Conservation (phyloP, 64 coral and sea anemone genomes). For the Pocillopora verrucosa region DNA sequence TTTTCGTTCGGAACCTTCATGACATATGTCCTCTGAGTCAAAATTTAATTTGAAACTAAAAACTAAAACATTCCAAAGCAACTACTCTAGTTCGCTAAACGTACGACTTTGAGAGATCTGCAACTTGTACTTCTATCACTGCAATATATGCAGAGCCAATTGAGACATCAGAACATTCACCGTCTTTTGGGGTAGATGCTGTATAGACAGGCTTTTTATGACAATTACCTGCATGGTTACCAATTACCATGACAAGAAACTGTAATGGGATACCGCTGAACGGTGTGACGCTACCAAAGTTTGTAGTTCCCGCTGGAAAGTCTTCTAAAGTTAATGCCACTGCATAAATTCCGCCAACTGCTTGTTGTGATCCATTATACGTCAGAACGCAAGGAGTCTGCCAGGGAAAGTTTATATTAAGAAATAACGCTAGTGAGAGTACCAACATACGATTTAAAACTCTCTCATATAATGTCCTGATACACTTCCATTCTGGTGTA, state of each 20-base stretch:
- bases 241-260: slow-evolving; percentile 6
- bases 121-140: neutral
- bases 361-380: neutral
- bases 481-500: too few relatives aligned
- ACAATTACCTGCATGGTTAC: neutral
- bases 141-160: slow-evolving; percentile 1
- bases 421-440: too few relatives aligned
- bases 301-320: slow-evolving; percentile 16
- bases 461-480: too few relatives aligned
- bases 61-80: too few relatives aligned
- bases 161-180: slow-evolving; percentile 11
- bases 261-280: slow-evolving; percentile 12
- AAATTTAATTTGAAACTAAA: too few relatives aligned
- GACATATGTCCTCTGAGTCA: too few relatives aligned
- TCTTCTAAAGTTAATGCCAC: slow-evolving; percentile 14
- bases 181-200: neutral
- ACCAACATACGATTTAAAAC: too few relatives aligned
- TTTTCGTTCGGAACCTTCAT: too few relatives aligned
- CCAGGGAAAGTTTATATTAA: neutral
- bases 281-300: neutral
- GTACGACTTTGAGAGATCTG: neutral
- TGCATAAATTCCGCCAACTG: neutral
- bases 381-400: neutral
- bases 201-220: neutral
- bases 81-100: neutral